phyloP scores from a whole-genome alignment of 2,113 vertebrate species.

The Vidua macroura region DNA sequence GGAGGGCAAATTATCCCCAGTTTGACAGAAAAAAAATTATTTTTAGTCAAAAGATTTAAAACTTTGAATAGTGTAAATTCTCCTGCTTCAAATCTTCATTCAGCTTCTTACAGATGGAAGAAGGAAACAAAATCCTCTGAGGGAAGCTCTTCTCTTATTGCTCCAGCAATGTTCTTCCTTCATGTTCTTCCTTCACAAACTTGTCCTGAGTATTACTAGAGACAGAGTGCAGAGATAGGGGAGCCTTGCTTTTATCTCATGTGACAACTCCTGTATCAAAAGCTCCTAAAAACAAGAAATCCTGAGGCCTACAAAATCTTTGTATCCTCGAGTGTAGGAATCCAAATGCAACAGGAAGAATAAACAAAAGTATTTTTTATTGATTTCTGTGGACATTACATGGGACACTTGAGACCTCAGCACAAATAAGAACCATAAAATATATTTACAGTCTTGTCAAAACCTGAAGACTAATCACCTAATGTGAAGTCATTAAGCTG shows the following conservation, averaged over 20 bases:
- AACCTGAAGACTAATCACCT: background rate
- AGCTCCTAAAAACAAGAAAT: background rate
- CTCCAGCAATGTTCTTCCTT: background rate
- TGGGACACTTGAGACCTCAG: background rate
- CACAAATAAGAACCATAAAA: background rate
- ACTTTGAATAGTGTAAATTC: background rate
- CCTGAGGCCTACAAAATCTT: background rate
- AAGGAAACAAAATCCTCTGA: background rate
- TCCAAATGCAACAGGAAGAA: background rate
- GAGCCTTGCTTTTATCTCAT: background rate
- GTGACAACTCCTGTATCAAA: background rate
- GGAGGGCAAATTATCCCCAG: background rate
- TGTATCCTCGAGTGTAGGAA: background rate
- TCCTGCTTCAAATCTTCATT: background rate
- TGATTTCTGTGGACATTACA: background rate
- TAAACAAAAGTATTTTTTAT: background rate
- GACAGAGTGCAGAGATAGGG: background rate
- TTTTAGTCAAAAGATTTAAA: background rate
- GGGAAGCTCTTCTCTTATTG: background rate
- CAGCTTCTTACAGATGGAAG: background rate
- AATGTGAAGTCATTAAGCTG: background rate
- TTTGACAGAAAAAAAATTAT: rapidly evolving
- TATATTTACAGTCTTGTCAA: background rate
- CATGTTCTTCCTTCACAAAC: background rate
- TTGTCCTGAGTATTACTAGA: background rate